A percentile compares a stretch with the other conserved stretches of the same genome.
Evolutionary conservation across 92 coral and sea anemone species (phyloP).

Genomic region (Phenganax stokvisi): DNA sequence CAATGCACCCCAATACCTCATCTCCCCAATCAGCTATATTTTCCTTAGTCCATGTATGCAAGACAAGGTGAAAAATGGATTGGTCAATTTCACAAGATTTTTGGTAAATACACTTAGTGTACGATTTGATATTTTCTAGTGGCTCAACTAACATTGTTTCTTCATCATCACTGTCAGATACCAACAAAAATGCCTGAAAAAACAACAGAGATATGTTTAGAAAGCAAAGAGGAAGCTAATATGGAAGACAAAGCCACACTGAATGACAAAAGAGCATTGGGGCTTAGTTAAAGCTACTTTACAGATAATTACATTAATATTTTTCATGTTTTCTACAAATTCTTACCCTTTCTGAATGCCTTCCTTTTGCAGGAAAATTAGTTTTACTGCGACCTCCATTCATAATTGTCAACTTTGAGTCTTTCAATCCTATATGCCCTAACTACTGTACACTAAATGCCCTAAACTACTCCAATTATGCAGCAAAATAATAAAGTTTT

Average conservation of each 20-base stretch:
- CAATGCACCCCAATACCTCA: no score
- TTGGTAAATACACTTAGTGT: neutral
- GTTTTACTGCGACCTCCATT: slow-evolving; percentile 8
- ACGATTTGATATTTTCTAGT: no score
- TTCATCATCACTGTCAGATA: slow-evolving; percentile 72
- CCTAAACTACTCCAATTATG: neutral
- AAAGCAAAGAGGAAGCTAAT: neutral
- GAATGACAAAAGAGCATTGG: neutral
- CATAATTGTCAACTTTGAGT: neutral
- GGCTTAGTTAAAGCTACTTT: neutral
- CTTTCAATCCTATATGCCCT: neutral
- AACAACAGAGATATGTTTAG: neutral
- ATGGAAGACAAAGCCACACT: neutral
- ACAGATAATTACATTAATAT: neutral
- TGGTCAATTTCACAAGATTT: no score
- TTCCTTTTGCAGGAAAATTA: slow-evolving; percentile 50
- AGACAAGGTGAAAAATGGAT: no score
- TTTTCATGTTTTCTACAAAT: neutral
- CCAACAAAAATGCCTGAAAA: slow-evolving; percentile 64
- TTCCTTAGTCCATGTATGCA: no score
- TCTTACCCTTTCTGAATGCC: slow-evolving; percentile 81
- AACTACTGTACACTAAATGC: neutral
- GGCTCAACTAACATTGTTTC: slow-evolving; percentile 31
- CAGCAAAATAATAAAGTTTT: neutral
- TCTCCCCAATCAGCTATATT: no score